Conservation (phyloP, 2,113 vertebrate genomes). For the Cyanoramphus novaezelandiae region DNA sequence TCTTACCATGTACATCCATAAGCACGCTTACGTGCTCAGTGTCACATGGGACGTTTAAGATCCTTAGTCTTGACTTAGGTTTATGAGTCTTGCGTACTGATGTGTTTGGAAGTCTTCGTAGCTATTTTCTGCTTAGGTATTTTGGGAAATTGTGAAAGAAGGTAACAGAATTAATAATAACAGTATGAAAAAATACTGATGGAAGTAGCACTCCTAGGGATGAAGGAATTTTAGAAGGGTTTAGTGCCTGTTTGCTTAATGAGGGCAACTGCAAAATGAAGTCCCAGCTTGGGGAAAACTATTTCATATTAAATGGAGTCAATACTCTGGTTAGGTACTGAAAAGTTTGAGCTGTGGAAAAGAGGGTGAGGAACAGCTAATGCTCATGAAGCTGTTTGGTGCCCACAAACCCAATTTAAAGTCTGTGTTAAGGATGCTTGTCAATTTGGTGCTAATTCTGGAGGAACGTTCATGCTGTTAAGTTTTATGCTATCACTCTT, state of each 20-base stretch:
- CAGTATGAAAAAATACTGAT: not conserved
- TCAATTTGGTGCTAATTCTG: not conserved
- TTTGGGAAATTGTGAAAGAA: not conserved
- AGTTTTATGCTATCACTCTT: not conserved
- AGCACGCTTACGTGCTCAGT: not conserved
- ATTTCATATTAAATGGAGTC: not conserved
- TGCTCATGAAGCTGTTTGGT: not conserved
- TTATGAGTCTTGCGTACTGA: not conserved
- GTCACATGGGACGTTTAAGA: not conserved
- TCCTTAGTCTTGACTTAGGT: not conserved
- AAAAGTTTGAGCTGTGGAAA: not conserved
- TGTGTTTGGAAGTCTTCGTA: not conserved
- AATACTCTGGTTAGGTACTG: not conserved
- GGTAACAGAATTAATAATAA: not conserved
- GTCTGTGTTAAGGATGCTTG: not conserved
- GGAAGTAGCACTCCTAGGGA: not conserved
- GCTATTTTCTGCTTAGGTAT: not conserved
- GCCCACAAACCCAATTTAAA: not conserved
- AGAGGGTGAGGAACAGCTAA: not conserved
- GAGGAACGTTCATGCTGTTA: not conserved
- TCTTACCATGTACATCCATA: not conserved
- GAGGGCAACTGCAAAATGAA: not conserved
- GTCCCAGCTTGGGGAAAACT: not conserved
- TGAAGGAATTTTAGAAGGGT: not conserved
- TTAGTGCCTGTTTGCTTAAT: not conserved